phyloP scores from a whole-genome alignment of 1,140 invertebrate species.

The Plutomurus gul region DNA sequence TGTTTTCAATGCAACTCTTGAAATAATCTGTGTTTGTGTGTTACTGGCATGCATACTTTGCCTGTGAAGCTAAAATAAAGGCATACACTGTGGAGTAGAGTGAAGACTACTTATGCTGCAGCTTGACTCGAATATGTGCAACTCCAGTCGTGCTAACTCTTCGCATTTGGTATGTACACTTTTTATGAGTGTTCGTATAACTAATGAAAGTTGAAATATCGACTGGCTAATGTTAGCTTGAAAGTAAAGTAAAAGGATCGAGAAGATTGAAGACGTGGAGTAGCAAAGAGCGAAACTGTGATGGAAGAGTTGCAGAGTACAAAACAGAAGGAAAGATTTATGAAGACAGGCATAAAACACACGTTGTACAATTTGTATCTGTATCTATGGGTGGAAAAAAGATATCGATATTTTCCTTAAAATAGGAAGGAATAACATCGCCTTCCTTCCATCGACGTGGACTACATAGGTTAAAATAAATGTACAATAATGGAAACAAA shows the following conservation, averaged over 20 bases:
- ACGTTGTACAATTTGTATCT: constrained; percentile 2
- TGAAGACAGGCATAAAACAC: constrained; percentile 4
- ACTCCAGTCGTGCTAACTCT: too few species aligned
- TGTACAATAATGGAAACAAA: neutral
- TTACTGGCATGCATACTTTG: too few species aligned
- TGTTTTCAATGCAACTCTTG: too few species aligned
- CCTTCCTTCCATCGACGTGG: too few species aligned
- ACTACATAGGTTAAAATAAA: neutral
- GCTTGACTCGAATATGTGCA: too few species aligned
- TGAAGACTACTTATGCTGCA: too few species aligned
- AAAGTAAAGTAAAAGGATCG: neutral
- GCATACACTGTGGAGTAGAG: too few species aligned
- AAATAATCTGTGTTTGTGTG: too few species aligned
- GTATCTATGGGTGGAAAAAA: neutral
- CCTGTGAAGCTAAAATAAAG: too few species aligned
- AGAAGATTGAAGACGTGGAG: neutral
- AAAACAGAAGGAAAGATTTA: constrained; percentile 2
- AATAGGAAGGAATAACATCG: too few species aligned
- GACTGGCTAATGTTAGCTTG: neutral
- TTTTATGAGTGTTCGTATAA: neutral
- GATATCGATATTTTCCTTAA: constrained; percentile 1
- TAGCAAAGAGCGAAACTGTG: neutral
- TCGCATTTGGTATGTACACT: too few species aligned
- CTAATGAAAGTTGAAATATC: neutral
- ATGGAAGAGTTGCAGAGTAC: constrained; percentile 15